These are phyloP conservation scores for Neoscelio sp. DNA, from an alignment of 2,888 invertebrate species.

Conservation along the genomic window DNA sequence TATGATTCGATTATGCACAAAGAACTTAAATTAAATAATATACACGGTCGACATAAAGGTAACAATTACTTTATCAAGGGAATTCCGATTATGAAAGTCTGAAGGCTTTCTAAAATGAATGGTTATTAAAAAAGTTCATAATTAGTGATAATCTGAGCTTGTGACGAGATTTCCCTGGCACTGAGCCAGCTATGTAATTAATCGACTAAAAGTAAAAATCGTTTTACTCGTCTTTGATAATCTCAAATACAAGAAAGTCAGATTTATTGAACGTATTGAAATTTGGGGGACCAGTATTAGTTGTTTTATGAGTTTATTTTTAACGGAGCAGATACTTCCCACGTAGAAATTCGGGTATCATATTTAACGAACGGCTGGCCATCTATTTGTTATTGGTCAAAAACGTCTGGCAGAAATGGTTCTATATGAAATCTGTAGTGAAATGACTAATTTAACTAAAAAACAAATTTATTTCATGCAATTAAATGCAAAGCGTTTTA, in stretches of 20 bases:
- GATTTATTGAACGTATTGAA: constrained; percentile 24
- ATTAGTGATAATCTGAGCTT: constrained; percentile 42
- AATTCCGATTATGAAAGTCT: constrained; percentile 11
- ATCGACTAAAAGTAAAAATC: constrained; percentile 32
- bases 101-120: constrained; percentile 11
- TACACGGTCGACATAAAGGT: not conserved
- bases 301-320: constrained; percentile 26
- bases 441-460: too few species aligned
- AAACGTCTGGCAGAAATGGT: too few species aligned
- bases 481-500: too few species aligned
- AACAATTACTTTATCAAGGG: constrained; percentile 13
- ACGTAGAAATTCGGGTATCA: too few species aligned
- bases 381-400: too few species aligned
- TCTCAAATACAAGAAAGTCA: constrained; percentile 10
- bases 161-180: constrained; percentile 38
- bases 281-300: not conserved
- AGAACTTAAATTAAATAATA: not conserved
- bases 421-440: too few species aligned
- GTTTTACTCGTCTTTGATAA: constrained; percentile 34
- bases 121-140: constrained; percentile 47
- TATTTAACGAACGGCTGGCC: too few species aligned
- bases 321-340: too few species aligned
- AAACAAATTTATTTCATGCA: too few species aligned
- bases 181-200: constrained; percentile 29
- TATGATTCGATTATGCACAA: too few species aligned